A percentile compares a stretch with the other conserved stretches of the same genome.
Conservation (phyloP, 1,140 invertebrate genomes). For the Drosophila setifemur region DNA sequence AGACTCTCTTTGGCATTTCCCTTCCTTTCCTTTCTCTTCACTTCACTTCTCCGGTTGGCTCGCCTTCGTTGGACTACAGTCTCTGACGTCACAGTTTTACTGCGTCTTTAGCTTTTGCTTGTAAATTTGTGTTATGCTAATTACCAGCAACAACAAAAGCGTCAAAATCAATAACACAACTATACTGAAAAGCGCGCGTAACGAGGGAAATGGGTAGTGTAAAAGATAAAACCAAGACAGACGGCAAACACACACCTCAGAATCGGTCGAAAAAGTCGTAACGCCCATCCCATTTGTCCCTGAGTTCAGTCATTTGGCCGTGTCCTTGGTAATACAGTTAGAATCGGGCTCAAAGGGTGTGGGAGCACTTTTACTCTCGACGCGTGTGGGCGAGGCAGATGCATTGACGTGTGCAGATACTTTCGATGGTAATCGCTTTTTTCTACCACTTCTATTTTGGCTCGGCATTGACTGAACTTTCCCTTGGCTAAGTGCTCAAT, state of each 20-base stretch:
- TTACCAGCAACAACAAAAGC: conserved; percentile 33
- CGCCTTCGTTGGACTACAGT: conserved; percentile 11
- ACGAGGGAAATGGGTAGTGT: conserved; percentile 17
- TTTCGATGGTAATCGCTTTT: conserved; percentile 6
- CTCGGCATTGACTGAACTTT: conserved; percentile 42
- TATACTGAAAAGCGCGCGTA: conserved; percentile 19
- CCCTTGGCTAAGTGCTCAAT: conserved; percentile 53
- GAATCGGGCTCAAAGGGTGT: conserved; percentile 2
- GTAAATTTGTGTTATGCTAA: conserved; percentile 59
- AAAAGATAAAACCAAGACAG: conserved; percentile 24
- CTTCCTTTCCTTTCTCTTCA: neutral
- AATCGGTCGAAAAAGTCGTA: neutral
- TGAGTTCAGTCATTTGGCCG: conserved; percentile 10
- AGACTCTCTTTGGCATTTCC: neutral
- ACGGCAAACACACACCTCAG: neutral
- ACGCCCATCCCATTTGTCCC: conserved; percentile 29
- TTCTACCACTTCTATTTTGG: neutral
- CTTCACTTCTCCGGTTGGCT: neutral
- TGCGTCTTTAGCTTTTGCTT: conserved; percentile 56
- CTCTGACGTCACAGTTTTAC: conserved; percentile 66
- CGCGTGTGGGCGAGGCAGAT: conserved; percentile 17
- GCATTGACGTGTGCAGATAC: conserved; percentile 25
- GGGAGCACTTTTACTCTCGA: conserved; percentile 11
- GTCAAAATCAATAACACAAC: conserved; percentile 62
- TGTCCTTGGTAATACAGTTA: conserved; percentile 50